Base-by-base conservation (phyloP, 2,113 vertebrate genomes). In the Centropus unirufus region DNA sequence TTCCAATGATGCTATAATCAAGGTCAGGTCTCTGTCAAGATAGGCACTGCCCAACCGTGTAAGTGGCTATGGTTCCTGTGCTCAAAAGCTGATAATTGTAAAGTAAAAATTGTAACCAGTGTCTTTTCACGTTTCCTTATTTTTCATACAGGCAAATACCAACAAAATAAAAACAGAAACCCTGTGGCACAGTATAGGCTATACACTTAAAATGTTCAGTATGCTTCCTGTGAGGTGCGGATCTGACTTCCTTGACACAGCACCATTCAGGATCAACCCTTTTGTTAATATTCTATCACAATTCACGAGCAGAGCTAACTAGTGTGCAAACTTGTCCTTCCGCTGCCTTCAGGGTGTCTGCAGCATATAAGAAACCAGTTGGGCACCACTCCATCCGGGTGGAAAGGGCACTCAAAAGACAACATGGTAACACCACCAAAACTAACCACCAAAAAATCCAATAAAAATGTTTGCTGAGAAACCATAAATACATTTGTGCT, bases 401-500 rank as follows among this genome's bases (percentile, higher is more conserved):
- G 47, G 42, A 40, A 46, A 42, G 15, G 21, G 39, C 11, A 42
- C 39, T 27, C 34, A 10, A 5, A 46, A n/a, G 6, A 2, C 27
- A 8, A 11, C 16, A 0, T 1, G 26, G 29, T 3, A 30, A 15
- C 11, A 23, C 16, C 22, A 12, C 12, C 34, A 61, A 8, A 8
- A 7, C 0, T 5, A 70, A 18, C 6, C 46, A 66, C 29, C 15
- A 8, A 59, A 36, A 49, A 16, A 36, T 36, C 13, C 68, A 58
- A 15, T 8, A 22, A 2, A 8, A 20, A 22, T 22, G 22, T 46
- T 62, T 30, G 61, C 46, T 55, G 42, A 32, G 51, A 64, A 68
- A 59, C 36, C 17, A 19, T 12, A 24, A 78, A 66, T 27, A 16
- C 0, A 0, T n/a, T 17, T 0, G 1, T 52, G 54, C 52, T 69